These are phyloP conservation scores for Drosophila orena DNA, from an alignment of 1,140 invertebrate genomes.

Conservation along the genomic window DNA sequence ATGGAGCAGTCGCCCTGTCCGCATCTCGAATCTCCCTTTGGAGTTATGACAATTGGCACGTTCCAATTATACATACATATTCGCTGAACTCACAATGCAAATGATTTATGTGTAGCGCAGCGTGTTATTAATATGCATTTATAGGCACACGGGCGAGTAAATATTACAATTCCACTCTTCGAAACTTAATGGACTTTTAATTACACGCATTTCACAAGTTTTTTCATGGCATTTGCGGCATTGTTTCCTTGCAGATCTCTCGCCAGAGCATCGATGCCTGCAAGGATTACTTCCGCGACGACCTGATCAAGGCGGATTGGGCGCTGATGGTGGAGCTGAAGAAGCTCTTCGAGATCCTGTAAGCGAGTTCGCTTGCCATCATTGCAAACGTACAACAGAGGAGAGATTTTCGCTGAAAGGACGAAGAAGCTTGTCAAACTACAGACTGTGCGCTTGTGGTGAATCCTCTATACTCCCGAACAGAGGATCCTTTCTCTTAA, in stretches of 20 bases:
- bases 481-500: conserved; percentile 37
- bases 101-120: conserved; percentile 55
- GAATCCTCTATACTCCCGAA: conserved; percentile 8
- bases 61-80: conserved; percentile 59
- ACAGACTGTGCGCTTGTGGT: conserved; percentile 65
- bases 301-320: conserved; percentile 98
- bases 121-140: conserved; percentile 50
- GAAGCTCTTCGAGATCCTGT: conserved; percentile 98
- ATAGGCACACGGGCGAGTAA: not conserved
- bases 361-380: conserved; percentile 81
- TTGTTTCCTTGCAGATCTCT: conserved; percentile 95
- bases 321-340: conserved; percentile 99
- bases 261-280: conserved; percentile 99
- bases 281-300: conserved; percentile 99
- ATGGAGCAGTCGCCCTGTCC: conserved; percentile 39
- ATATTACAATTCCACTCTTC: not conserved
- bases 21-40: conserved; percentile 5
- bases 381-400: conserved; percentile 23
- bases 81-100: conserved; percentile 44
- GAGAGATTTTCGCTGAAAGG: conserved; percentile 13
- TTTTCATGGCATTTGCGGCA: too few relatives aligned
- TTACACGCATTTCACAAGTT: not conserved
- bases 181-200: conserved; percentile 1
- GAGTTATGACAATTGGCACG: conserved; percentile 61
- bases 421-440: conserved; percentile 32